These are phyloP conservation scores for Molanna angustata DNA, from an alignment of 2,888 invertebrate species.

Conservation along the genomic window DNA sequence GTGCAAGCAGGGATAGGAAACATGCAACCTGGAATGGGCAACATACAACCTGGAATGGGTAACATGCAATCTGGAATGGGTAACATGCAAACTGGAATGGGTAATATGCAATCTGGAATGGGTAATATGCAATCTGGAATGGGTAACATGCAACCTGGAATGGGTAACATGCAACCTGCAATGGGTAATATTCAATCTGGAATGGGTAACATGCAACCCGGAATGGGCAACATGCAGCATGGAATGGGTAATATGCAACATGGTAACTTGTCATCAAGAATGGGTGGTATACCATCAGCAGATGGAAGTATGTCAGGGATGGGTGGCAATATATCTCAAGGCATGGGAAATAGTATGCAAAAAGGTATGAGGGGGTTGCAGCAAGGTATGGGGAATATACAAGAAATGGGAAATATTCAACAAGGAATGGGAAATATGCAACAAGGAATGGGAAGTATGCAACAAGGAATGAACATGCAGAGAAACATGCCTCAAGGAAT, in stretches of 20 bases:
- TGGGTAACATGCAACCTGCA: constrained; percentile 23
- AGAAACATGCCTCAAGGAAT: constrained; percentile 8
- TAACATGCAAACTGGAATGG: constrained; percentile 41
- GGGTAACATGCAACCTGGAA: constrained; percentile 40
- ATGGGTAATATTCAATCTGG: constrained; percentile 5
- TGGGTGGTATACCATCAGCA: too few relatives aligned
- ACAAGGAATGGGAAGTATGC: constrained; percentile 18
- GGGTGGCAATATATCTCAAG: too few relatives aligned
- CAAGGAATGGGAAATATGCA: constrained; percentile 29
- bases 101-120: constrained; percentile 42
- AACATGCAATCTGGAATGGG: constrained; percentile 40
- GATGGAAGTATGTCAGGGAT: too few relatives aligned
- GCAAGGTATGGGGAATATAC: constrained; percentile 24
- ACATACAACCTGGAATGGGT: constrained; percentile 27
- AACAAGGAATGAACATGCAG: background rate
- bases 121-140: constrained; percentile 43
- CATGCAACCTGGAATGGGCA: constrained; percentile 28
- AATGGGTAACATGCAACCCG: constrained; percentile 1
- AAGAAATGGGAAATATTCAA: constrained; percentile 32
- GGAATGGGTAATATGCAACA: constrained; percentile 8
- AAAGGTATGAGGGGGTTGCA: too few relatives aligned
- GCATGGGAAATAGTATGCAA: constrained; percentile 27
- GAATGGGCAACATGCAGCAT: constrained; percentile 22
- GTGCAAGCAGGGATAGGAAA: constrained; percentile 43
- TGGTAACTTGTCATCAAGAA: constrained; percentile 12